These are phyloP conservation scores for Arvicanthis niloticus DNA, from an alignment of 2,113 vertebrate species.

Conservation along the genomic window DNA sequence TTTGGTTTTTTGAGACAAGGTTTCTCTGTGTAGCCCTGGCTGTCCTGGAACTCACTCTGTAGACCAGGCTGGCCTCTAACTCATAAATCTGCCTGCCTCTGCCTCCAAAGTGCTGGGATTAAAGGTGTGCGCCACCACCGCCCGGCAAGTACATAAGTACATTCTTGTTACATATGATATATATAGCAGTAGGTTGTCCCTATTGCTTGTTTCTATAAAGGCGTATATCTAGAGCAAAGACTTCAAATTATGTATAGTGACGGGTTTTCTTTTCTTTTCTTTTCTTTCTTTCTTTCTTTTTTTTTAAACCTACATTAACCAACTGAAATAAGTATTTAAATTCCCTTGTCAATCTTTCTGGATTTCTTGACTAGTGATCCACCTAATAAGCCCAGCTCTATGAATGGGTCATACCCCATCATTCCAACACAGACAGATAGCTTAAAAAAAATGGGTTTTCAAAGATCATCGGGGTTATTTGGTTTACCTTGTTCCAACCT, in stretches of 20 bases:
- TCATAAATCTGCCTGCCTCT: no score
- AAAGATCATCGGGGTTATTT: neutral
- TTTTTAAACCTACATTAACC: neutral
- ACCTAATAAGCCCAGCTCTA: neutral
- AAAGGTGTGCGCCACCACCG: no score
- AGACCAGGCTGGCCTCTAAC: no score
- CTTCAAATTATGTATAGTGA: neutral
- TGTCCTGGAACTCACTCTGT: no score
- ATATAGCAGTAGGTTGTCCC: neutral
- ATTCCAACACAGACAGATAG: neutral
- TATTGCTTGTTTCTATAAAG: neutral
- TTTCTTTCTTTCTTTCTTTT: no score
- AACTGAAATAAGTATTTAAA: neutral
- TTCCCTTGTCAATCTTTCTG: neutral
- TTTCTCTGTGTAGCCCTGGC: no score
- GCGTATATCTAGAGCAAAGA: neutral
- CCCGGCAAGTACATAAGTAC: no score
- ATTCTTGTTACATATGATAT: neutral
- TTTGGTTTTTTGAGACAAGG: no score
- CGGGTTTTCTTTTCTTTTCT: neutral
- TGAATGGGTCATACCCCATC: neutral
- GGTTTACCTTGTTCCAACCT: neutral
- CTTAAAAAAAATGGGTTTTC: neutral
- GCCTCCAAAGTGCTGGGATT: no score
- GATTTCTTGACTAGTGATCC: neutral